Evolutionary conservation across 2,888 invertebrate genomes (phyloP), one percentile per base, ranked within the genome.

Genomic region (Andrena haemorrhoa): DNA sequence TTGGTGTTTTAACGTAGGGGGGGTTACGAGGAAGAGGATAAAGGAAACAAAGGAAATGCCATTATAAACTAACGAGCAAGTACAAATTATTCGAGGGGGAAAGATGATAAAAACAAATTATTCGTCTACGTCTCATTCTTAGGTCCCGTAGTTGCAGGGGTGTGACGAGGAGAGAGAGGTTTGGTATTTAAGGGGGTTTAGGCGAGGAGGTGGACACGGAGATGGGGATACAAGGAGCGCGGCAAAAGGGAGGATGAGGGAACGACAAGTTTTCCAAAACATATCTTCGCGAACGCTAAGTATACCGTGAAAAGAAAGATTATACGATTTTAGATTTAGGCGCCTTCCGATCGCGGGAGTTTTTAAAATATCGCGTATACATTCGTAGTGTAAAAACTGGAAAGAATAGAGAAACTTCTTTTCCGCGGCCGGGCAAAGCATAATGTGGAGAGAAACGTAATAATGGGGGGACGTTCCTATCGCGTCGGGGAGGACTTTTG

Each of bases 31-130:
- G 33, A 33, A 31, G 16, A 82, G 68, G 81, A 87, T 77, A 80
- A 86, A 86, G 83, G 86, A 86, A 87, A 83, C 83, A 87, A 86
- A 88, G 88, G 88, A 91, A 91, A 92, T 91, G 93, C 93, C 94
- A 93, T 93, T 92, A 92, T 90, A 33, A 90, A 92, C 89, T 92
- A 91, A 92, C 89, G 91, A 92, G 90, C 93, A 93, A 94, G 94
- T 94, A 94, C 94, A 94, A 94, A 94, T 93, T 93, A 92, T 91
- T 91, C 89, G 90, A 87, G 82, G 85, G 87, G 86, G 83, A 86
- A 79, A 56, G 56, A 86, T 78, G 66, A 75, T 26, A 74, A 78
- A 86, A 86, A 86, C 78, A 89, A 87, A 86, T 89, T 89, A 91
- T 56, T 56, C 88, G 89, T 91, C 91, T 92, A 89, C 90, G 86